A percentile compares a stretch with the other conserved stretches of the same genome.
phyloP scores from a whole-genome alignment of 2,113 vertebrate genomes.

The Archocentrus centrarchus region DNA sequence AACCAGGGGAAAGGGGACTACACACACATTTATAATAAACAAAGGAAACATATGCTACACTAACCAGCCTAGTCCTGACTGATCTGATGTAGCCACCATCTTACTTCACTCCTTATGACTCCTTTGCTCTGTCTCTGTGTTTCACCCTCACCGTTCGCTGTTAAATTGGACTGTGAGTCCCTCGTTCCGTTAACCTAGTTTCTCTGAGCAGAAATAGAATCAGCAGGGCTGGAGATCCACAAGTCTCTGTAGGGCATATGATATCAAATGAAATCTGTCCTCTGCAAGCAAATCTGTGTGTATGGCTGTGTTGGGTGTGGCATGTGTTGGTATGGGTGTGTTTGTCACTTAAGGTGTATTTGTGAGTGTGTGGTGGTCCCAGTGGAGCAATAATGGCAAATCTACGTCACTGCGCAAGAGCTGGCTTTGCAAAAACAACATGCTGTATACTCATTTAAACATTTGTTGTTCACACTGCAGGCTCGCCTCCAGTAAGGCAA shows the following conservation, averaged over 20 bases:
- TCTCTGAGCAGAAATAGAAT: constrained; percentile 80
- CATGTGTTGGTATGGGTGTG: constrained; percentile 15
- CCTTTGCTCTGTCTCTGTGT: constrained; percentile 13
- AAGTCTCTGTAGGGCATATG: constrained; percentile 66
- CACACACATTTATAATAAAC: constrained; percentile 42
- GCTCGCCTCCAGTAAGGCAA: neutral
- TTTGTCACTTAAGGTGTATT: constrained; percentile 27
- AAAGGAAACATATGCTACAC: constrained; percentile 64
- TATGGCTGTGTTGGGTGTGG: constrained; percentile 23
- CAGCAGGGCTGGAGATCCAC: constrained; percentile 54
- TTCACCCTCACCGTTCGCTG: constrained; percentile 12
- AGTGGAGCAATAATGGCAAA: constrained; percentile 26
- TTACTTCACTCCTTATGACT: constrained; percentile 25
- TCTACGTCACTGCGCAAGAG: neutral
- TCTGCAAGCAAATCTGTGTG: constrained; percentile 19
- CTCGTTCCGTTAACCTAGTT: constrained; percentile 78
- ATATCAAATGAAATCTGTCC: constrained; percentile 74
- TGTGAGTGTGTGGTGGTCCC: constrained; percentile 44
- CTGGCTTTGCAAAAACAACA: constrained; percentile 43
- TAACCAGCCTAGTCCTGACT: constrained; percentile 49
- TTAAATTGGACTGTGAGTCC: constrained; percentile 62
- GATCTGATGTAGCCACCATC: constrained; percentile 53
- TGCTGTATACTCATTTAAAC: constrained; percentile 12
- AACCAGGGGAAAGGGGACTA: constrained; percentile 66
- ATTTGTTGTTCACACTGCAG: neutral